These are phyloP conservation scores for Psittacula echo DNA, from an alignment of 2,797 vertebrate genomes.

Conservation along the genomic window DNA sequence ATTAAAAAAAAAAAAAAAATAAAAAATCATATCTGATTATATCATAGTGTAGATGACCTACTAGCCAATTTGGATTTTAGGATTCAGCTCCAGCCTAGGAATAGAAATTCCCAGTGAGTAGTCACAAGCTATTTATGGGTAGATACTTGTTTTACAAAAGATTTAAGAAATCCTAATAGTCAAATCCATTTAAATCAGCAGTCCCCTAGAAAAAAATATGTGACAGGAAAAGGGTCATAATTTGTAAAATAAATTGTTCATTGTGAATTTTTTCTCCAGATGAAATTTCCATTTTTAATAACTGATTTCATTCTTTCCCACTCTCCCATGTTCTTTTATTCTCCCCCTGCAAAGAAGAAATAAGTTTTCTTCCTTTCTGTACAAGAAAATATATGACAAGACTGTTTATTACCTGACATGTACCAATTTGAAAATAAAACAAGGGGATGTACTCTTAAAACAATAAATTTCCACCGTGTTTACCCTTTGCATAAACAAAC, in stretches of 20 bases:
- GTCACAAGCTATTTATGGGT: neutral
- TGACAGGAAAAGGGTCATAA: neutral
- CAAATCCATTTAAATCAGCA: neutral
- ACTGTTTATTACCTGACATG: constrained; percentile 69
- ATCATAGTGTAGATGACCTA: neutral
- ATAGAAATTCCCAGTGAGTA: neutral
- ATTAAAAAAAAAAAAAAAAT: neutral
- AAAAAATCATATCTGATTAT: neutral
- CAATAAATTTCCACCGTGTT: constrained; percentile 73
- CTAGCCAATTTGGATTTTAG: neutral
- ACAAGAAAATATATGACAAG: constrained; percentile 35
- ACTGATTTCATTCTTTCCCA: constrained; percentile 51
- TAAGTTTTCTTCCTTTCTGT: constrained; percentile 52
- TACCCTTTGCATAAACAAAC: constrained; percentile 73
- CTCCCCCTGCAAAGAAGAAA: neutral
- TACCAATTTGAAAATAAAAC: constrained; percentile 74
- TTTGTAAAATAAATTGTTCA: constrained; percentile 11
- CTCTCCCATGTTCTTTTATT: neutral
- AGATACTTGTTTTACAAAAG: neutral
- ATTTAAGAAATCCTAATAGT: neutral
- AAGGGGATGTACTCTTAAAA: constrained; percentile 67
- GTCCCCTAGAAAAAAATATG: neutral
- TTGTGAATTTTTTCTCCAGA: neutral
- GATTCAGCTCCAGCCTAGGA: neutral
- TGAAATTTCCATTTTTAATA: constrained; percentile 24